phyloP scores from a whole-genome alignment of 1,140 invertebrate species.

The Polyergus mexicanus region DNA sequence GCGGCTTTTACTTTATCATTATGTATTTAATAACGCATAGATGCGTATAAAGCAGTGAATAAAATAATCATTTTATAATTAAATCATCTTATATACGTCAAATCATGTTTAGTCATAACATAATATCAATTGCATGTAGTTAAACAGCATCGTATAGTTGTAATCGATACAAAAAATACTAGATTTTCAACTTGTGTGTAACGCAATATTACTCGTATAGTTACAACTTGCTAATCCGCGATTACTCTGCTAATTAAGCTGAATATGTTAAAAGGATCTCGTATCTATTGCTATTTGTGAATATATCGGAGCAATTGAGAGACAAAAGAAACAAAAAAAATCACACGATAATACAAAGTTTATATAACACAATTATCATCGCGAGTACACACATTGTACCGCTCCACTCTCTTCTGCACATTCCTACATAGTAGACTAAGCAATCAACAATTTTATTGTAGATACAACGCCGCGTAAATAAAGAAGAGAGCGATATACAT shows the following conservation, averaged over 20 bases:
- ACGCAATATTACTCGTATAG: not conserved
- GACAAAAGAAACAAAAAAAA: slow-evolving; percentile 20
- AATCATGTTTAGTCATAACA: not conserved
- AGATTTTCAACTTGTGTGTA: not conserved
- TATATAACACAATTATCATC: slow-evolving; percentile 52
- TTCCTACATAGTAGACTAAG: not conserved
- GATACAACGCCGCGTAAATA: not conserved
- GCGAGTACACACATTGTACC: not conserved
- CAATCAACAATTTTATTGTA: not conserved
- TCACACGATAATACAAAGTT: slow-evolving; percentile 51
- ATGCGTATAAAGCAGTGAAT: not conserved
- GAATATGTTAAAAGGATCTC: not conserved
- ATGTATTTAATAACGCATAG: too few species aligned
- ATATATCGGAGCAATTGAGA: slow-evolving; percentile 34
- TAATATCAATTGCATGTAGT: not conserved
- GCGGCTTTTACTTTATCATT: too few species aligned
- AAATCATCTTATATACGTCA: not conserved
- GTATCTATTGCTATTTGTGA: slow-evolving; percentile 1
- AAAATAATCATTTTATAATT: not conserved
- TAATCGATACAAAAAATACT: not conserved
- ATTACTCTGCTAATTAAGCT: slow-evolving; percentile 6
- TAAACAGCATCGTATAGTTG: not conserved
- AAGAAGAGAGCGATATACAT: not conserved
- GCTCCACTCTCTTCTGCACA: not conserved
- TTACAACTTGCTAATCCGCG: not conserved